Base-by-base conservation (phyloP, 2,113 vertebrate genomes). In the Fulmarus glacialis region DNA sequence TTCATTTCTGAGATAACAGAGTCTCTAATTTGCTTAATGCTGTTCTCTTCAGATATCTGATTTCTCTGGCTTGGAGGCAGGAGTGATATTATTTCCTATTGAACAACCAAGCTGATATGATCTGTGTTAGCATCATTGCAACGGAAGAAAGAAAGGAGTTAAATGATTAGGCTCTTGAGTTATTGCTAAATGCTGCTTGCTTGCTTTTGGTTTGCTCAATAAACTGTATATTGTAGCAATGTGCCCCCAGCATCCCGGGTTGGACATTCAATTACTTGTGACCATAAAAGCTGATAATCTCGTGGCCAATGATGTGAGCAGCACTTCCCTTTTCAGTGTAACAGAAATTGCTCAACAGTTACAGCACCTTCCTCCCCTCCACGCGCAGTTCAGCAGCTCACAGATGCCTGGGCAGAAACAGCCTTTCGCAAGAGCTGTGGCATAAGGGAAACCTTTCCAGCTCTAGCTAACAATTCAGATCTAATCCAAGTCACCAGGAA, bases 201-300 rank as follows among this genome's bases (percentile, higher is more conserved):
- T 94, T 74, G 64, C n/a, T 52, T 79, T 93, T 95, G 73, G 20
- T 56, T 96, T 97, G 82, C 90, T 81, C 80, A 93, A 83, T 89
- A 90, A 92, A 87, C 43, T 62, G 43, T 19, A 21, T 13, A 32
- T 59, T 87, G 64, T 36, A 89, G 63, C 77, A 92, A 75, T 21
- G 40, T 75, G 47, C 60, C 89, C 59, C 72, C 67, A 82, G 92
- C 82, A 60, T 17, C 40, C 47, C 29, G 56, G 60, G 30, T 18
- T 79, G 72, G 56, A 15, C 19, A 4, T 15, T 79, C 50, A 87
- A 79, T 91, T 84, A 21, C 72, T 63, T 48, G 34, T 53, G 73
- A 71, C 75, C 56, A 50, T 62, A 82, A 56, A 92, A 78, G n/a
- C 63, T n/a, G 83, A 79, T 95, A 71, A 93, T 71, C 83, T 92